Conservation (phyloP, 2,888 invertebrate genomes). For the Amorpha juglandis region DNA sequence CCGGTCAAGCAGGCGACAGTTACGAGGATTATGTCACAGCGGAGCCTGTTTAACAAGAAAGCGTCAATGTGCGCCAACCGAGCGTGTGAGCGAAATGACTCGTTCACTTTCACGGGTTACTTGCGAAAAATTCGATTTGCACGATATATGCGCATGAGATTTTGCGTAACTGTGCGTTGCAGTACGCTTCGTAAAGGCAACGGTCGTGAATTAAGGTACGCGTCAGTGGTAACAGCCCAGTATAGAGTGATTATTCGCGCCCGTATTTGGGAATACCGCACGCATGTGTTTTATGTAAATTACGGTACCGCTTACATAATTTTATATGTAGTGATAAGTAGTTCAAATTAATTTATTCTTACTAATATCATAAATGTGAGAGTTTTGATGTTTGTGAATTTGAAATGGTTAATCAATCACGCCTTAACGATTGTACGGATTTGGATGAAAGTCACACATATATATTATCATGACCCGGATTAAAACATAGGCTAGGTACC, state of each 20-base stretch:
- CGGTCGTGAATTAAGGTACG: too few species aligned
- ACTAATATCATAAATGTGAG: too few species aligned
- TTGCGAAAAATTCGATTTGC: conserved; percentile 78
- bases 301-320: too few species aligned
- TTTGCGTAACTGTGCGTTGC: conserved; percentile 52
- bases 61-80: conserved; percentile 37
- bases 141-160: conserved; percentile 52
- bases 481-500: too few species aligned
- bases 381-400: too few species aligned
- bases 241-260: conserved; percentile 2
- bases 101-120: conserved; percentile 73
- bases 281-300: too few species aligned
- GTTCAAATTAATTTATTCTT: too few species aligned
- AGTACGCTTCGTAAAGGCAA: conserved; percentile 42
- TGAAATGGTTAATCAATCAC: too few species aligned
- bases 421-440: too few species aligned
- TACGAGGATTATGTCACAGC: conserved; percentile 48
- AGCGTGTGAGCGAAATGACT: conserved; percentile 66
- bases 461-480: too few species aligned
- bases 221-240: neutral
- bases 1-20: conserved; percentile 26
- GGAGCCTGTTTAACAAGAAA: conserved; percentile 52
- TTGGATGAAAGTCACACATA: too few species aligned
- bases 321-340: too few species aligned
- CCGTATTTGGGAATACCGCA: neutral